phyloP scores from a whole-genome alignment of 2,797 vertebrate species.

The Eulemur mongoz region DNA sequence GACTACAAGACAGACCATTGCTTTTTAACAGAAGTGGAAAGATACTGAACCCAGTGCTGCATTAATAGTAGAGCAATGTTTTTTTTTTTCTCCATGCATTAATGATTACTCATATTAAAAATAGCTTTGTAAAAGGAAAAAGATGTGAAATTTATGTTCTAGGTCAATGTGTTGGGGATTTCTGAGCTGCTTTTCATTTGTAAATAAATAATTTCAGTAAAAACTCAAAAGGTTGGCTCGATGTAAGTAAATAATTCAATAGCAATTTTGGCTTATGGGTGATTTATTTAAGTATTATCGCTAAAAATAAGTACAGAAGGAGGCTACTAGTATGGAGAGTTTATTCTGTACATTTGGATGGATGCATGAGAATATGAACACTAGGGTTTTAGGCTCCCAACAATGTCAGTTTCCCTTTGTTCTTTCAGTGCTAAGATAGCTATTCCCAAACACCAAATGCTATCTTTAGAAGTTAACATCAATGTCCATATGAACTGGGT shows the following conservation, averaged over 20 bases:
- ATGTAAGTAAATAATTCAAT: constrained; percentile 49
- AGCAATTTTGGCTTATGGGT: neutral
- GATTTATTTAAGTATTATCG: constrained; percentile 14
- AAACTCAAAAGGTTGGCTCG: constrained; percentile 3
- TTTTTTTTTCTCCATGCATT: neutral
- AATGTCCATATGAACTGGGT: neutral
- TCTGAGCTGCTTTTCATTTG: constrained; percentile 46
- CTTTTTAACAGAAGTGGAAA: constrained; percentile 43
- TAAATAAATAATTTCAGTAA: constrained; percentile 37
- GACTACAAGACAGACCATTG: neutral
- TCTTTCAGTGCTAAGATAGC: neutral
- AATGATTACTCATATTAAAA: constrained; percentile 53
- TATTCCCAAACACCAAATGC: neutral
- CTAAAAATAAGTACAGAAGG: neutral
- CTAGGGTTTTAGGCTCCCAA: neutral
- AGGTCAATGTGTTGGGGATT: constrained; percentile 30
- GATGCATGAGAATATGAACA: neutral
- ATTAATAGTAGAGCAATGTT: neutral
- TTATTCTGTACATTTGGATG: neutral
- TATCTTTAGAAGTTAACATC: neutral
- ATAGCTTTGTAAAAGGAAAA: constrained; percentile 27
- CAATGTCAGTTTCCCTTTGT: neutral
- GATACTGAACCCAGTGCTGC: neutral
- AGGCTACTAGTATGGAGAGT: neutral
- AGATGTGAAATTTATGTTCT: constrained; percentile 41